phyloP scores from a whole-genome alignment of 2,888 invertebrate genomes.

The Endotricha flammealis region DNA sequence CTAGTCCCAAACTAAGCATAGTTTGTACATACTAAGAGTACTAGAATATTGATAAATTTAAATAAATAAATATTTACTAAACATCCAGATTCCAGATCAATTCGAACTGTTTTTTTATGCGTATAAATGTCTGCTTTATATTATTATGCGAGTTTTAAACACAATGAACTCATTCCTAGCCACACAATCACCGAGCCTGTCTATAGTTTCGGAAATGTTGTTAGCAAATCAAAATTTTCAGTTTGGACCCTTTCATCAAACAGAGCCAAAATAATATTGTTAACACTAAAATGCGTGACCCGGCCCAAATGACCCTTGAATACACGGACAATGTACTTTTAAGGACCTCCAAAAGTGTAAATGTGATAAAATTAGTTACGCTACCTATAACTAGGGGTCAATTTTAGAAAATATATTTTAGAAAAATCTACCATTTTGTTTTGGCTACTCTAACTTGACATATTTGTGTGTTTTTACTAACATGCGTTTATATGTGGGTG shows the following conservation, averaged over 20 bases:
- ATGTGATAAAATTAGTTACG: slow-evolving; percentile 66
- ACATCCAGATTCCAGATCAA: no score
- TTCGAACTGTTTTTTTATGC: no score
- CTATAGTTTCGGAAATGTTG: no score
- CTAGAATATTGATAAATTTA: no score
- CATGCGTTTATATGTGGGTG: slow-evolving; percentile 45
- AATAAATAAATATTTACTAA: no score
- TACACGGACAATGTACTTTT: slow-evolving; percentile 73
- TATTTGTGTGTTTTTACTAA: slow-evolving; percentile 55
- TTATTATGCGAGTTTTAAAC: no score
- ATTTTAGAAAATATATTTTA: slow-evolving; percentile 40
- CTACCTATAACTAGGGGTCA: slow-evolving; percentile 58
- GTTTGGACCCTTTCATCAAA: slow-evolving; percentile 5
- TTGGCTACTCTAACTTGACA: slow-evolving; percentile 48
- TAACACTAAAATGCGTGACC: slow-evolving; percentile 60
- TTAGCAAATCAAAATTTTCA: no score
- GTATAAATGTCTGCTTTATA: no score
- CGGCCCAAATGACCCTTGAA: slow-evolving; percentile 57
- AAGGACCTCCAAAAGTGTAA: slow-evolving; percentile 65
- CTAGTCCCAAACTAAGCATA: no score
- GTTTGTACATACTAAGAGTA: no score
- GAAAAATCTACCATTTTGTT: slow-evolving; percentile 36
- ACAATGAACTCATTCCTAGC: no score
- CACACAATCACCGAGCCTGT: no score
- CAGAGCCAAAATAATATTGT: slow-evolving; percentile 25